Evolutionary conservation across 2,888 invertebrate genomes (phyloP), one percentile per base, ranked within the genome.

Genomic region (Crepidodera aurea): DNA sequence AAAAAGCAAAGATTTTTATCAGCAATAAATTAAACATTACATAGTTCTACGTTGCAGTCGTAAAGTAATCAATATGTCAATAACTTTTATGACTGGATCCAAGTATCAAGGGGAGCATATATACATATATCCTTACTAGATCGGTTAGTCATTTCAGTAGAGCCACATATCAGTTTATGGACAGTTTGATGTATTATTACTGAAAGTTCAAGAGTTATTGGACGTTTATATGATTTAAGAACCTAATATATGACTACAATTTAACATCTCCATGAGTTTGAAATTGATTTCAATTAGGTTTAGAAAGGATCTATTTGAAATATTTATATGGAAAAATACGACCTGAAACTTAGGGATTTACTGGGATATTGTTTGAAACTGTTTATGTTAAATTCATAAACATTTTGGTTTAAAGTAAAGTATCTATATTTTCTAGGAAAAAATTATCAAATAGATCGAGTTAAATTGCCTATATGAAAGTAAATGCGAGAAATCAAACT

Each of bases 41-140:
- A 4, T 29, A 10, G 1, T 2, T 8, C 29, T 22, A 22, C 6
- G 22, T 22, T 29, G 29, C 29, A 29, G 29, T 29, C 8, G 29
- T 54, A 61, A 39, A 44, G 60, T 64, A 60, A 51, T 57, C 59
- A 64, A 59, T 64, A 67, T 66, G 60, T 63, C 69, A 63, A 69
- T 66, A 64, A 64, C 62, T 67, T 69, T 69, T 67, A 70, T 70
- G 68, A 68, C 66, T 63, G 62, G 60, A 58, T 51, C 37, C 50
- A 60, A 54, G 50, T 59, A 59, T 61, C 61, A 40, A 62, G 65
- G 65, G 67, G 59, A 63, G 58, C 61, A 61, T 65, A 61, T 64
- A 61, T 64, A 55, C 61, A 61, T 65, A 61, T 64, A 61, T 64
- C 61, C 22, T 51, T 60, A 56, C 61, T 61, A 63, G 56, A 66